Conservation (phyloP, 1,140 invertebrate genomes). For the Brachionus asplanchnoidis region DNA sequence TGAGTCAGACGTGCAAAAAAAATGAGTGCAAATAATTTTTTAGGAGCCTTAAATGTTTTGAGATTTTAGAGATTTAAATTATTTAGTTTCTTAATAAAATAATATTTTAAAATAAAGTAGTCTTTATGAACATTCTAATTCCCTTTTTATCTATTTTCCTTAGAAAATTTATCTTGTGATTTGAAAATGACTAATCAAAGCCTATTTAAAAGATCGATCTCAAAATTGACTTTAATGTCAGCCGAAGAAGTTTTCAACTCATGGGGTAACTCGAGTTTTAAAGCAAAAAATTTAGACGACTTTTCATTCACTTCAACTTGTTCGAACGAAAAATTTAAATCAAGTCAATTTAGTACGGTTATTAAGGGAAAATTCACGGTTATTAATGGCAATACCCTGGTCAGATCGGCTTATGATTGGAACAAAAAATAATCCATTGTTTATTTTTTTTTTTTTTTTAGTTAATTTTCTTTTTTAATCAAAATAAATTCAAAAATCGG, state of each 20-base stretch:
- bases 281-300: neutral
- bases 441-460: neutral
- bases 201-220: constrained; percentile 30
- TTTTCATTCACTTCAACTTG: neutral
- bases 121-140: neutral
- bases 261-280: constrained; percentile 6
- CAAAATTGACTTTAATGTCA: constrained; percentile 9
- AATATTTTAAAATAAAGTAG: constrained; percentile 12
- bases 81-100: neutral
- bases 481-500: neutral
- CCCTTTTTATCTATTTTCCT: neutral
- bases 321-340: constrained; percentile 25
- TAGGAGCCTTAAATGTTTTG: neutral
- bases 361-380: constrained; percentile 21
- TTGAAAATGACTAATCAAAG: constrained; percentile 2
- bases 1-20: neutral
- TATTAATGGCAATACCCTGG: constrained; percentile 7
- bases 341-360: constrained; percentile 16
- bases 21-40: neutral
- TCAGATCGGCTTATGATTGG: constrained; percentile 33
- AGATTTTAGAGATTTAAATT: constrained; percentile 24
- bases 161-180: neutral
- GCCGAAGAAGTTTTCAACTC: constrained; percentile 19
- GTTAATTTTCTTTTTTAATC: neutral
- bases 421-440: constrained; percentile 11